Conservation (phyloP, 2,113 vertebrate species). For the Probosciger aterrimus region DNA sequence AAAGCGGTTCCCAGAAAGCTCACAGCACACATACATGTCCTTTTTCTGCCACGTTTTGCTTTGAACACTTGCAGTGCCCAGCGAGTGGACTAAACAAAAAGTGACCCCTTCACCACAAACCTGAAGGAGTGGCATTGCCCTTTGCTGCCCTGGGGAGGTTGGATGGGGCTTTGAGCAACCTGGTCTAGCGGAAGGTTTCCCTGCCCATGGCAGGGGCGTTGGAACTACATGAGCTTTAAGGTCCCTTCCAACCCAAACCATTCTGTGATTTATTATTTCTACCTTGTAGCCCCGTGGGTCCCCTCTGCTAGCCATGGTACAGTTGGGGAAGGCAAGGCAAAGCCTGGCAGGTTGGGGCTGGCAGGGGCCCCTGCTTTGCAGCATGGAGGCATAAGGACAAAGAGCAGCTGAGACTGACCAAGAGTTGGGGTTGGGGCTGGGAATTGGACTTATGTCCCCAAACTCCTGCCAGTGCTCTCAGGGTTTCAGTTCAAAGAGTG, state of each 20-base stretch:
- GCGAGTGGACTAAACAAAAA: not conserved
- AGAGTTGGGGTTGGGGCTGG: not conserved
- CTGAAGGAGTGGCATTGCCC: rapidly evolving
- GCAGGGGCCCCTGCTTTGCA: not conserved
- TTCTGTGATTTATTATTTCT: not conserved
- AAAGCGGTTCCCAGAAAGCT: not conserved
- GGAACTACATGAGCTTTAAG: not conserved
- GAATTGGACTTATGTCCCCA: not conserved
- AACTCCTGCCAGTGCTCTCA: not conserved
- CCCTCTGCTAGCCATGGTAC: not conserved
- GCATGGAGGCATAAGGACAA: not conserved
- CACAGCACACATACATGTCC: rapidly evolving
- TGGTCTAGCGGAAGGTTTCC: not conserved
- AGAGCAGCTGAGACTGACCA: not conserved
- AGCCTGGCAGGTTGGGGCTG: not conserved
- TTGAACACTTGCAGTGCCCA: not conserved
- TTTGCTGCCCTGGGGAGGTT: rapidly evolving
- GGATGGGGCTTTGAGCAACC: not conserved
- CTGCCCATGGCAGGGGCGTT: not conserved
- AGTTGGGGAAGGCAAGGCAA: not conserved
- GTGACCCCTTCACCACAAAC: rapidly evolving
- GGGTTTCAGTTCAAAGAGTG: not conserved
- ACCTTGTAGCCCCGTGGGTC: rapidly evolving
- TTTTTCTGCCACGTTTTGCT: not conserved
- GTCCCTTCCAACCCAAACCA: not conserved